Base-by-base conservation (phyloP, 2,113 vertebrate species). In the Oriolus oriolus region DNA sequence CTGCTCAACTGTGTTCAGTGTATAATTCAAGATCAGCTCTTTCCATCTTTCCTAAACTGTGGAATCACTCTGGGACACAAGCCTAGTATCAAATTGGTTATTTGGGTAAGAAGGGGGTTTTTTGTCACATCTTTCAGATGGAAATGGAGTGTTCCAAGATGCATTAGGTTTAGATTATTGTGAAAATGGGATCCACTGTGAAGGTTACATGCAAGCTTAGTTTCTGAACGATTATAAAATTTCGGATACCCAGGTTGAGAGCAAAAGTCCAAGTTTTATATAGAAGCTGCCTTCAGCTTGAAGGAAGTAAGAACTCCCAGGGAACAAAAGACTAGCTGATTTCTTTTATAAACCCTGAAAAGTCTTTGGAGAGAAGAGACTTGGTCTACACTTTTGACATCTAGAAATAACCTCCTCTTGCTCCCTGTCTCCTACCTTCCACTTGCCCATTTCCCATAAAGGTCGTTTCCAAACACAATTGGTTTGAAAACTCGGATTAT, bases 401-500 rank as follows among this genome's bases (percentile, higher is more conserved):
- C 27, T 64, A 97, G 76, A 92, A 97, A 90, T 53, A 93, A 89
- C 57, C 82, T 78, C 35, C 31, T 81, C 45, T 94, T 42, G 21
- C n/a, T 88, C 90, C 21, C 45, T 88, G 54, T 65, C 78, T 78
- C 26, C 77, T 84, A 56, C 83, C 53, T 86, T 89, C 69, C 69
- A 91, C 49, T 91, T 64, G 69, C 21, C 57, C 61, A 76, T 75
- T 96, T 93, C 94, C 84, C 81, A 93, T 88, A 95, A 95, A 93
- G 65, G 76, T 81, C 37, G 0, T 84, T 93, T 96, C 68, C 94
- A 95, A 91, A 88, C 88, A 97, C 89, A 95, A 94, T 54, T 89
- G 95, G 84, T 94, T 92, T 93, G 94, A 94, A 97, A 95, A 91
- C 84, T 90, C 61, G 28, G 76, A 93, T 96, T 90, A 69, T 92